Evolutionary conservation across 2,113 vertebrate species (phyloP), one percentile per base, ranked within the genome.

Genomic region (Haplochromis burtoni): DNA sequence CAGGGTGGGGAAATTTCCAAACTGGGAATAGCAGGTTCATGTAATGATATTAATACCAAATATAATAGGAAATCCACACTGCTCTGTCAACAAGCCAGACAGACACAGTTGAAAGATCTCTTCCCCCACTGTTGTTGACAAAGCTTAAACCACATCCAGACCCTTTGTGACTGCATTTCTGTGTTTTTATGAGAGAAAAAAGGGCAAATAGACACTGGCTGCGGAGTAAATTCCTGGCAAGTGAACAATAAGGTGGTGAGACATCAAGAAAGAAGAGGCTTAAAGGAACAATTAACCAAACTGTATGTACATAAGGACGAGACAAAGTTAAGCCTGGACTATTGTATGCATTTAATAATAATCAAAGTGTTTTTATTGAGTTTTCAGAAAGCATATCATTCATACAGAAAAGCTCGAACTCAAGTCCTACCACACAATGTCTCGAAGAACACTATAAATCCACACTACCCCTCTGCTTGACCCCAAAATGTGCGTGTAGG

Each of bases 21-120:
- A 79, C 66, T 86, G 26, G 66, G 61, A 83, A 82, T 24, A 12
- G 19, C 17, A 80, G 38, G 33, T 92, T 86, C 59, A 90, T 89
- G 73, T 66, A 82, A 80, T 59, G 68, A 42, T 89, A 84, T 81
- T 85, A 59, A 89, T 91, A 59, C 35, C 33, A 76, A 11, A n/a
- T 86, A 79, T 57, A 76, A 87, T 49, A 87, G 86, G 79, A 93
- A 90, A 87, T 90, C 91, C 78, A 76, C 79, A 40, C 82, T 57
- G 78, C 85, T 82, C 26, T 89, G 84, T 93, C 93, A 91, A 92
- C 81, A 93, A 88, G 79, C 80, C 49, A 26, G 4, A 55, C 63
- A 81, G 84, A 13, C 57, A 33, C 10, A 5, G 51, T 31, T 89
- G 85, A 91, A 68, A 87, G 89, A 91, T 68, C 29, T 73, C 80